Evolutionary conservation across 2,113 vertebrate species (phyloP).

Genomic region (Cephalopholis sonnerati): DNA sequence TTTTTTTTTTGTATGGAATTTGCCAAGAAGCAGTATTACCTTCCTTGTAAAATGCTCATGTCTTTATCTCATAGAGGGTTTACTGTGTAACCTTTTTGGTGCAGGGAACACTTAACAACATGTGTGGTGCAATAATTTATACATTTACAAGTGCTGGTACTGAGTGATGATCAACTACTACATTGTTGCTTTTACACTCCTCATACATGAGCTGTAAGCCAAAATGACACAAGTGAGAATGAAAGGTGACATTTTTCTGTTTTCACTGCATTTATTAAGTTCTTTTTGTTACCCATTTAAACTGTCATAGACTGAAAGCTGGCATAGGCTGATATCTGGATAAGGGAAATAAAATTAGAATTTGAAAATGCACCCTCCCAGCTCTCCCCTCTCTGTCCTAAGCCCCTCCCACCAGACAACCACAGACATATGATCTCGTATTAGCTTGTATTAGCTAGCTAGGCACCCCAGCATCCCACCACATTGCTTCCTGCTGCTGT

Average conservation of each 20-base stretch:
- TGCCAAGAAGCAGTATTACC: slow-evolving; percentile 51
- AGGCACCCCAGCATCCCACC: too few species aligned
- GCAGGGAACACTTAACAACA: slow-evolving; percentile 50
- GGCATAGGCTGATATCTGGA: too few species aligned
- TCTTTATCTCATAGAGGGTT: slow-evolving; percentile 33
- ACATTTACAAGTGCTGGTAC: slow-evolving; percentile 19
- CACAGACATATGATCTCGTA: too few species aligned
- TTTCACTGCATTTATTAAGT: slow-evolving; percentile 8
- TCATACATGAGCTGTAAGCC: slow-evolving; percentile 29
- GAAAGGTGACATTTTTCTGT: slow-evolving; percentile 18
- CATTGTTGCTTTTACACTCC: slow-evolving; percentile 45
- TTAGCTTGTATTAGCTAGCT: too few species aligned
- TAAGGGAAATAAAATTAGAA: too few species aligned
- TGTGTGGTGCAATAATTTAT: slow-evolving; percentile 63
- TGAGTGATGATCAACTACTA: slow-evolving; percentile 40
- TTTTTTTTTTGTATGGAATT: slow-evolving; percentile 12
- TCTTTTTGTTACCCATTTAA: slow-evolving; percentile 14
- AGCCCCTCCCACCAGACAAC: too few species aligned
- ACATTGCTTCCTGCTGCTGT: too few species aligned
- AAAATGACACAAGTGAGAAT: slow-evolving; percentile 33
- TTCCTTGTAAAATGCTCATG: slow-evolving; percentile 15
- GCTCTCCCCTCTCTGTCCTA: too few species aligned
- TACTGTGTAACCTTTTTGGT: slow-evolving; percentile 22
- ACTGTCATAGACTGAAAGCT: slow-evolving; percentile 16
- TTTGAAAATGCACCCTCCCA: too few species aligned